phyloP scores from a whole-genome alignment of 2,797 vertebrate genomes.

The Danionella dracula region DNA sequence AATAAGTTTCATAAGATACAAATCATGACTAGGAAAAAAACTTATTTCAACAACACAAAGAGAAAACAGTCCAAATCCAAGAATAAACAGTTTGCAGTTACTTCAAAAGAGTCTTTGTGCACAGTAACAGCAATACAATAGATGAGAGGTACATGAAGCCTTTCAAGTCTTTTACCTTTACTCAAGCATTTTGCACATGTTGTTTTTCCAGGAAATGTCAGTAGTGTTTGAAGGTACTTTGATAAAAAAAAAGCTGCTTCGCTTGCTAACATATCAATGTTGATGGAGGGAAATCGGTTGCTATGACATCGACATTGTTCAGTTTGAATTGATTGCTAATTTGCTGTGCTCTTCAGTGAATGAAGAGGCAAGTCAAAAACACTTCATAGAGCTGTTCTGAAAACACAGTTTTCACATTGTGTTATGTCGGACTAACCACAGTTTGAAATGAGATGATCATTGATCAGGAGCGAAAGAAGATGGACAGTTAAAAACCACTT shows the following conservation, averaged over 20 bases:
- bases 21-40: background rate
- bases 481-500: constrained; percentile 42
- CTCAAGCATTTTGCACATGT: background rate
- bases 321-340: background rate
- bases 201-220: background rate
- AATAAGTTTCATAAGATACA: background rate
- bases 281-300: constrained; percentile 26
- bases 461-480: constrained; percentile 28
- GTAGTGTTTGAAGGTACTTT: constrained; percentile 32
- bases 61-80: background rate
- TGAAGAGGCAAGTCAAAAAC: constrained; percentile 41
- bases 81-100: background rate
- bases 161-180: background rate
- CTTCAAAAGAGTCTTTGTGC: background rate
- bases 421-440: background rate
- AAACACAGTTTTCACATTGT: background rate
- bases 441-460: constrained; percentile 51
- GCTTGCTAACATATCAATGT: background rate
- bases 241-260: constrained; percentile 49
- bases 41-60: background rate
- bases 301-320: constrained; percentile 32
- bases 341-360: constrained; percentile 45
- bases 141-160: background rate
- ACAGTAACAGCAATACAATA: background rate
- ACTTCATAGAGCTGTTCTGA: background rate